Percentiles rank a stretch among this genome's conserved stretches.
Evolutionary conservation across 2,113 vertebrate species (phyloP).

Genomic region (Artemisiospiza belli): DNA sequence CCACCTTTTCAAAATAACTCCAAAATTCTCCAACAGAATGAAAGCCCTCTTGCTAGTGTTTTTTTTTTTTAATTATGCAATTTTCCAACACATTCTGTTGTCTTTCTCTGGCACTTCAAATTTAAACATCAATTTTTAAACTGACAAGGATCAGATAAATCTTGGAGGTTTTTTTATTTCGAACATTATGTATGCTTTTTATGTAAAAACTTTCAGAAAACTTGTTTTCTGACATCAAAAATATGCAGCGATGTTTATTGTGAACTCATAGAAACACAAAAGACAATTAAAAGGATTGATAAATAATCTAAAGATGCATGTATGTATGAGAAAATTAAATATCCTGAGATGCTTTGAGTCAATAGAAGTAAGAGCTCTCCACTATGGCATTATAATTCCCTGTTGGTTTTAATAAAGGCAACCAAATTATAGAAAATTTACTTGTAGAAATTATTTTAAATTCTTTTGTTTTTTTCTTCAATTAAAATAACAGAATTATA

Average conservation of each 20-base stretch:
- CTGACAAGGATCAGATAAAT: not conserved
- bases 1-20: not conserved
- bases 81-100: not conserved
- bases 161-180: not conserved
- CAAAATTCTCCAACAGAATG: not conserved
- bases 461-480: not conserved
- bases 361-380: conserved; percentile 62
- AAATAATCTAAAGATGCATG: conserved; percentile 38
- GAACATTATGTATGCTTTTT: not conserved
- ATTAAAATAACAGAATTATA: not conserved
- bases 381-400: not conserved
- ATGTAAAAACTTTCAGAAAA: not conserved
- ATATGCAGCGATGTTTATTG: not conserved
- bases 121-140: not conserved
- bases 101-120: not conserved
- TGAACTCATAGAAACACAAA: conserved; percentile 37
- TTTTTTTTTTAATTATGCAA: not conserved
- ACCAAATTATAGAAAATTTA: not conserved
- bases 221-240: not conserved
- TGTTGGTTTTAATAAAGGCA: not conserved
- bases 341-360: conserved; percentile 2
- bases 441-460: not conserved
- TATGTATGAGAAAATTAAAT: not conserved
- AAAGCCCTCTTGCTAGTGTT: not conserved
- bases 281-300: conserved; percentile 4